phyloP scores from a whole-genome alignment of 1,140 invertebrate genomes.

The Cyclina sinensis region DNA sequence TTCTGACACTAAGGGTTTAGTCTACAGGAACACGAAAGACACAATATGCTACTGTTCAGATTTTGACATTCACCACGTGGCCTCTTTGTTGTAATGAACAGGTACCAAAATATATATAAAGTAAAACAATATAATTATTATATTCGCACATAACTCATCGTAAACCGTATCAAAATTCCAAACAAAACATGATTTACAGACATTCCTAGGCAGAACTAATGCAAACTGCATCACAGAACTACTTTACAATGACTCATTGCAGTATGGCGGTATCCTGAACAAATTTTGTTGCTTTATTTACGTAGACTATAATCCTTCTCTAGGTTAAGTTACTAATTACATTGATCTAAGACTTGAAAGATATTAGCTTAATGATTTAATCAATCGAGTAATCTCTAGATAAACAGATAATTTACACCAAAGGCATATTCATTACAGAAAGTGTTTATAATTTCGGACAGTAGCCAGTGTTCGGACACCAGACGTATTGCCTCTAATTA shows the following conservation, averaged over 20 bases:
- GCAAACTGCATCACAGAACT: conserved; percentile 1
- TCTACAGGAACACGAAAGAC: not conserved
- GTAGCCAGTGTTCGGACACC: conserved; percentile 35
- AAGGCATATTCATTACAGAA: conserved; percentile 32
- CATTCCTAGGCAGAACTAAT: not conserved
- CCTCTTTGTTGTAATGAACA: not conserved
- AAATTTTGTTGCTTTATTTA: not conserved
- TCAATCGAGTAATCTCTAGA: not conserved
- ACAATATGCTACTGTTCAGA: conserved; percentile 6
- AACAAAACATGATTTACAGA: conserved; percentile 40
- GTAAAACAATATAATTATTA: conserved; percentile 46
- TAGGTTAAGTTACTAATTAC: conserved; percentile 28
- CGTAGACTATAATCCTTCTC: not conserved
- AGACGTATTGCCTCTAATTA: conserved; percentile 18
- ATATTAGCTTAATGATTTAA: conserved; percentile 35
- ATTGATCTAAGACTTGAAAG: conserved; percentile 11
- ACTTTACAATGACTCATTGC: conserved; percentile 9
- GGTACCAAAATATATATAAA: not conserved
- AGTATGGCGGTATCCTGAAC: not conserved
- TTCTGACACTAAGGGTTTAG: not conserved
- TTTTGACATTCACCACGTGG: conserved; percentile 28
- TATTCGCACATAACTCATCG: conserved; percentile 12
- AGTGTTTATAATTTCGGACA: conserved; percentile 36
- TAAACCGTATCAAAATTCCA: conserved; percentile 45
- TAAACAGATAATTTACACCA: conserved; percentile 47